These are phyloP conservation scores for Musca vetustissima DNA, from an alignment of 1,140 invertebrate genomes.

Conservation along the genomic window DNA sequence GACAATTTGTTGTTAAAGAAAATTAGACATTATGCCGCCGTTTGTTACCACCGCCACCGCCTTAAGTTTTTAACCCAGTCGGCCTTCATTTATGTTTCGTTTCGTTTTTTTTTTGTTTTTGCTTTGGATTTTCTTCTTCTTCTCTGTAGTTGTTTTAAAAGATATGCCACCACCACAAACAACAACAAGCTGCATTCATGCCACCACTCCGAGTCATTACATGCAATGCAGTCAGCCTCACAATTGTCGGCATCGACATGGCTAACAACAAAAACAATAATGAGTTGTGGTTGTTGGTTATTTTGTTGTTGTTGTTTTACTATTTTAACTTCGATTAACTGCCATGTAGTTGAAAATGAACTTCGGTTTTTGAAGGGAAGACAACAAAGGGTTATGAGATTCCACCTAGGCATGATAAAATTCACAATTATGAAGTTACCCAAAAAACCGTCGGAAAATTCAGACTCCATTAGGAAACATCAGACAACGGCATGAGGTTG, in stretches of 20 bases:
- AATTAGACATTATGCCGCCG: constrained; percentile 20
- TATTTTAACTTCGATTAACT: too few species aligned
- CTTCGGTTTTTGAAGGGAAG: too few species aligned
- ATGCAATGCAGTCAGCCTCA: neutral
- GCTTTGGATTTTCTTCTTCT: neutral
- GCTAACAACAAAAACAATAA: neutral
- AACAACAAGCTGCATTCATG: neutral
- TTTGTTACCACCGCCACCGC: neutral
- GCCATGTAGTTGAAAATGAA: too few species aligned
- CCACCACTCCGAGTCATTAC: neutral
- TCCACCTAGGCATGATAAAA: too few species aligned
- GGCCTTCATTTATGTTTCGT: constrained; percentile 7
- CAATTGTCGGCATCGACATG: neutral
- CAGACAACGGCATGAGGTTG: too few species aligned
- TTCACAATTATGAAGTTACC: too few species aligned
- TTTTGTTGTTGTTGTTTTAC: too few species aligned
- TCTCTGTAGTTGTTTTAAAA: too few species aligned
- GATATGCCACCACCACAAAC: constrained; percentile 1
- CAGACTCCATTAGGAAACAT: too few species aligned
- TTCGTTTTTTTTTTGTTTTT: neutral
- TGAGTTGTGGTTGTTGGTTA: too few species aligned
- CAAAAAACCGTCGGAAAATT: too few species aligned
- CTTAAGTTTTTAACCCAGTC: constrained; percentile 17
- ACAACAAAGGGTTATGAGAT: too few species aligned
- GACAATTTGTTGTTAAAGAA: constrained; percentile 7